A percentile compares a stretch with the other conserved stretches of the same genome.
These are phyloP conservation scores for Sebastes oblongus DNA, from an alignment of 2,797 vertebrate genomes.

Conservation along the genomic window DNA sequence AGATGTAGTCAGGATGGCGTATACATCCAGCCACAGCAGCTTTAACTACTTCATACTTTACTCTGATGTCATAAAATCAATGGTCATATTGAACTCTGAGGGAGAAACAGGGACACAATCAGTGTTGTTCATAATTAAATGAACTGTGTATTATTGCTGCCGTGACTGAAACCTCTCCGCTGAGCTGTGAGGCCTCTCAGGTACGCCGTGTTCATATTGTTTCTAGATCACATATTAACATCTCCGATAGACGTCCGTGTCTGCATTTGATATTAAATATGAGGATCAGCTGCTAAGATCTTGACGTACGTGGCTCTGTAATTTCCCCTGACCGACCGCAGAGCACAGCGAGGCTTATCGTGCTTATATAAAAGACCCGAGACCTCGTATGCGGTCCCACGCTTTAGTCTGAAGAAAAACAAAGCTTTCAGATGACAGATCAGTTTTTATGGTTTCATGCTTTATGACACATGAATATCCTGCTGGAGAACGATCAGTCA, in stretches of 20 bases:
- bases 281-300: slow-evolving; percentile 34
- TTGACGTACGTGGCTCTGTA: slow-evolving; percentile 10
- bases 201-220: background rate
- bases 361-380: slow-evolving; percentile 19
- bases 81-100: slow-evolving; percentile 52
- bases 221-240: slow-evolving; percentile 31
- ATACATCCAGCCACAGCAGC: slow-evolving; percentile 18
- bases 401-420: background rate
- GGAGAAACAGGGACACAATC: slow-evolving; percentile 46
- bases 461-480: slow-evolving; percentile 38
- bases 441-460: slow-evolving; percentile 5
- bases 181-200: slow-evolving; percentile 5
- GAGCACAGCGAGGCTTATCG: slow-evolving; percentile 34
- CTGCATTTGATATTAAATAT: slow-evolving; percentile 47
- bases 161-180: background rate
- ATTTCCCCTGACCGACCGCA: slow-evolving; percentile 40
- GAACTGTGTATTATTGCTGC: slow-evolving; percentile 32
- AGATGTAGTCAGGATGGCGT: slow-evolving; percentile 46
- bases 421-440: slow-evolving; percentile 18
- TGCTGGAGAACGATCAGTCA: slow-evolving; percentile 14
- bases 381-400: slow-evolving; percentile 1
- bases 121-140: slow-evolving; percentile 56
- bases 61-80: slow-evolving; percentile 69
- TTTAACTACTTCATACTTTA: slow-evolving; percentile 69
- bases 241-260: background rate